These are phyloP conservation scores for Oedothorax gibbosus DNA, from an alignment of 1,140 invertebrate species.

Conservation along the genomic window DNA sequence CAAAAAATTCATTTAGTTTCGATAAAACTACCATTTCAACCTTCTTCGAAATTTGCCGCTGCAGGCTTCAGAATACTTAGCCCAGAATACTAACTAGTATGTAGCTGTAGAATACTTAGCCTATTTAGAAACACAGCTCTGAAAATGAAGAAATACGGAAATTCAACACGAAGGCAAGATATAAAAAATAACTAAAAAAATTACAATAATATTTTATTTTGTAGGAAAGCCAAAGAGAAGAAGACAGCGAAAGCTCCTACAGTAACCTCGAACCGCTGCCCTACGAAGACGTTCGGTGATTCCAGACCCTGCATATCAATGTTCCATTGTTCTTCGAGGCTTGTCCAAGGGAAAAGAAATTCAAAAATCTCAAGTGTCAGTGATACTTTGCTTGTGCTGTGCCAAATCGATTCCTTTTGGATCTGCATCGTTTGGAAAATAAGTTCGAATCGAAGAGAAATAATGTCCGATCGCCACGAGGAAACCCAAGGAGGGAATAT, in stretches of 20 bases:
- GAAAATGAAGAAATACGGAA: no score
- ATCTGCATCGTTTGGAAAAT: background rate
- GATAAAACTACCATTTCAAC: no score
- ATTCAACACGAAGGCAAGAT: background rate
- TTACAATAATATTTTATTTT: background rate
- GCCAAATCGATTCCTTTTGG: constrained; percentile 19
- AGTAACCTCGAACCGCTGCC: background rate
- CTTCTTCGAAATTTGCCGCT: no score
- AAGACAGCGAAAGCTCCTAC: constrained; percentile 34
- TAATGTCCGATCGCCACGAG: no score
- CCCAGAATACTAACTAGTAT: no score
- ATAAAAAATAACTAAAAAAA: background rate
- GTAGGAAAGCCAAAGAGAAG: constrained; percentile 41
- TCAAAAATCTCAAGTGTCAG: background rate
- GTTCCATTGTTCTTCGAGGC: background rate
- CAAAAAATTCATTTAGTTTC: no score
- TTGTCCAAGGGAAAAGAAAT: background rate
- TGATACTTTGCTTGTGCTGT: constrained; percentile 26
- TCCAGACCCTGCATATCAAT: background rate
- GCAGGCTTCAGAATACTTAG: no score
- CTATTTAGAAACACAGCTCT: no score
- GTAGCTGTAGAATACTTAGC: no score
- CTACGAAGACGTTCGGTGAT: background rate
- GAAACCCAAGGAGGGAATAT: no score
- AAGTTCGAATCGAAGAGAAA: no score